Percentiles rank a stretch among this genome's conserved stretches.
These are phyloP conservation scores for Phenganax subtilis DNA, from an alignment of 92 coral and sea anemone genomes.

Conservation along the genomic window DNA sequence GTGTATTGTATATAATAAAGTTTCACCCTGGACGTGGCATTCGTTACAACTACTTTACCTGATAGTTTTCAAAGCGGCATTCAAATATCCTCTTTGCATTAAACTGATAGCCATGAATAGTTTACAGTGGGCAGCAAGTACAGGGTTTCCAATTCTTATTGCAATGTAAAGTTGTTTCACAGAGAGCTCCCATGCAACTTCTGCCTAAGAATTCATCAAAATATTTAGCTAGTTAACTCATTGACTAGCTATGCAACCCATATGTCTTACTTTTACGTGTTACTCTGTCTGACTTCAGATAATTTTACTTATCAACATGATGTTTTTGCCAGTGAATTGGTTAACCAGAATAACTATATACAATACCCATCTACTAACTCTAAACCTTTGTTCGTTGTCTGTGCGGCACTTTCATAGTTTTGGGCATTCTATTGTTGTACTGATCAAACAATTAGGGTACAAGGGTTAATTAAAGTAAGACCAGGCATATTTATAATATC, in stretches of 20 bases:
- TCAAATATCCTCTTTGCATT: slow-evolving; percentile 71
- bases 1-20: too few species aligned
- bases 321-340: too few species aligned
- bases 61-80: slow-evolving; percentile 62
- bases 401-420: not conserved
- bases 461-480: not conserved
- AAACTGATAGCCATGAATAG: slow-evolving; percentile 81
- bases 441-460: not conserved
- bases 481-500: not conserved
- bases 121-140: slow-evolving; percentile 77
- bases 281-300: too few species aligned
- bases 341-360: too few species aligned
- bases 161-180: slow-evolving; percentile 69
- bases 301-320: too few species aligned
- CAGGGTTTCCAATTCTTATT: slow-evolving; percentile 58
- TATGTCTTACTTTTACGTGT: too few species aligned
- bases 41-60: slow-evolving; percentile 43
- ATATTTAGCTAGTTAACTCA: too few species aligned
- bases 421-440: not conserved
- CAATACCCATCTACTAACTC: too few species aligned
- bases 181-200: slow-evolving; percentile 79
- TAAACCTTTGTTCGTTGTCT: too few species aligned
- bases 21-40: not conserved
- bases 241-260: too few species aligned
- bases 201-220: slow-evolving; percentile 57